Conservation (phyloP, 1,140 invertebrate genomes). For the Leguminivora glycinivorella region DNA sequence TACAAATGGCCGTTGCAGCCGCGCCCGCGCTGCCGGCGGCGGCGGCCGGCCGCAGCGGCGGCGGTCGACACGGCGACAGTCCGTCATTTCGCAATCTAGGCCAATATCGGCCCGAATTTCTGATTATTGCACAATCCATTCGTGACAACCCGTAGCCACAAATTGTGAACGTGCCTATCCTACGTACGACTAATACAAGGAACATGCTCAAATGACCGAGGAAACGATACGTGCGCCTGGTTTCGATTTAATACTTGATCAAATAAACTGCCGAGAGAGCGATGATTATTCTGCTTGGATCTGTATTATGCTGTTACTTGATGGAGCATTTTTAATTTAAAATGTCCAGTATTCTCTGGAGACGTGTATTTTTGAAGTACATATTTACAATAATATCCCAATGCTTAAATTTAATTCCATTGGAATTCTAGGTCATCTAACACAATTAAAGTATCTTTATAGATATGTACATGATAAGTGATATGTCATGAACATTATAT, state of each 20-base stretch:
- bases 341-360: neutral
- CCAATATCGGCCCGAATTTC: slow-evolving; percentile 38
- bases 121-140: slow-evolving; percentile 47
- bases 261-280: neutral
- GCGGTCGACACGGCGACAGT: slow-evolving; percentile 2
- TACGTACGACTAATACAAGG: slow-evolving; percentile 31
- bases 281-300: neutral
- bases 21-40: slow-evolving; percentile 8
- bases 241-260: slow-evolving; percentile 1
- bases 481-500: neutral
- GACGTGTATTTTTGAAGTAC: neutral
- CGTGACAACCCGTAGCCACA: slow-evolving; percentile 47
- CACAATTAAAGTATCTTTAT: neutral
- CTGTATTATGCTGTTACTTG: neutral
- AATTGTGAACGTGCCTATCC: slow-evolving; percentile 47
- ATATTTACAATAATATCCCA: neutral
- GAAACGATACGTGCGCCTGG: slow-evolving; percentile 8
- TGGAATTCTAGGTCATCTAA: neutral
- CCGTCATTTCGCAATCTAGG: slow-evolving; percentile 30
- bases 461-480: neutral
- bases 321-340: neutral
- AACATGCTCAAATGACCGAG: slow-evolving; percentile 11
- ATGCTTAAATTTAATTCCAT: neutral
- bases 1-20: slow-evolving; percentile 39
- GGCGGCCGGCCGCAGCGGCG: neutral